Evolutionary conservation across 2,888 invertebrate species (phyloP).

Genomic region (Abrostola triplasia): DNA sequence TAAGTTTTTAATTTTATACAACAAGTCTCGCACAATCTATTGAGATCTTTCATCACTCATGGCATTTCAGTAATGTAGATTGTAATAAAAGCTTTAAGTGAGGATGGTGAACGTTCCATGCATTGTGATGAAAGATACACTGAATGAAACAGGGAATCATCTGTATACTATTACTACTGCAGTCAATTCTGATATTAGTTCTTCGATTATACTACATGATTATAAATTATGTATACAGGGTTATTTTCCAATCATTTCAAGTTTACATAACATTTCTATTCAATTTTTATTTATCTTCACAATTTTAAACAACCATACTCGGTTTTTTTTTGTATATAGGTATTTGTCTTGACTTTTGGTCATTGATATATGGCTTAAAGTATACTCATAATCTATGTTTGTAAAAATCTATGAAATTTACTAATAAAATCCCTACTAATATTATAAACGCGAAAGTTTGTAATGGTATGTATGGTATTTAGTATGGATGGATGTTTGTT

Average conservation of each 20-base stretch:
- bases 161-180: constrained; percentile 11
- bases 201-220: constrained; percentile 14
- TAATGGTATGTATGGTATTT: no score
- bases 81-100: constrained; percentile 42
- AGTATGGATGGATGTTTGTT: no score
- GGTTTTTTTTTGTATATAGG: no score
- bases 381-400: no score
- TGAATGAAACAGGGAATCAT: constrained; percentile 33
- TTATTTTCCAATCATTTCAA: neutral
- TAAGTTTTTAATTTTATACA: neutral
- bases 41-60: constrained; percentile 1
- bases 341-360: no score
- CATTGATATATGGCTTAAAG: no score
- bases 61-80: constrained; percentile 16
- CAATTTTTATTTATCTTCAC: no score
- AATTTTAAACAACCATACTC: no score
- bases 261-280: neutral
- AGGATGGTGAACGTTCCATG: constrained; percentile 8
- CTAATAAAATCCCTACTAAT: no score
- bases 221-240: constrained; percentile 14
- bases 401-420: no score
- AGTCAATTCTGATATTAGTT: constrained; percentile 7
- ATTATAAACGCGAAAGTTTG: no score
- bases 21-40: constrained; percentile 4
- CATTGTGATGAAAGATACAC: constrained; percentile 9